Base-by-base conservation (phyloP, 2,797 vertebrate species). In the Lacerta bilineata region DNA sequence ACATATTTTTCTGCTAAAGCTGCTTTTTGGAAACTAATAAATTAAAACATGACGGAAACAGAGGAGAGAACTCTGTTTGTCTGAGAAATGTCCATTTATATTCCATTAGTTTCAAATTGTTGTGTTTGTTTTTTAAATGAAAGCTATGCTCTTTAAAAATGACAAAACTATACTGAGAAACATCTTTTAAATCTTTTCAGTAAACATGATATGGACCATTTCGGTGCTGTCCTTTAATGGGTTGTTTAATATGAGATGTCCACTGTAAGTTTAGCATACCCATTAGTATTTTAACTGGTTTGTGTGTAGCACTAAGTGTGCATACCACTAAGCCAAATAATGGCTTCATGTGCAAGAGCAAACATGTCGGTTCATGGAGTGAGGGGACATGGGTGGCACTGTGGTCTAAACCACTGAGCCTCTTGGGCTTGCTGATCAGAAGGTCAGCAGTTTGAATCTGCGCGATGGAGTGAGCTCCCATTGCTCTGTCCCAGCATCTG, bases 1-100 rank as follows among this genome's bases (percentile, higher is more conserved):
- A 91, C 91, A 43, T 87, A 92, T 91, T 94, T 85, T 84, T 86
- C 86, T 92, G 61, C 39, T 93, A 87, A 93, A 86, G 93, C 88
- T 83, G 85, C 88, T 91, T 84, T 69, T 91, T 83, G 93, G 92
- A 90, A 88, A 85, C 87, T 80, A 71, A 89, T 81, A 89, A 93
- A 95, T 76, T 86, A 90, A 86, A 90, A 74, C 80, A 90, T 55
- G 64, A 75, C 91, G 83, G 81, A 90, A 85, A 55, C 68, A 36
- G 89, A 93, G 90, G 86, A 0, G 87, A 88, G 89, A 61, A 20
- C 1, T 25, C 3, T 3, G 3, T 41, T 66, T 33, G 50, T 46
- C 82, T 88, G 41, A 20, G 84, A 88, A 87, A 86, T 69, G 46
- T 39, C 88, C 75, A 41, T 1, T 94, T 84, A 41, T 0, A 76